phyloP scores from a whole-genome alignment of 2,797 vertebrate species.

The Parotocinclus haroldoi region DNA sequence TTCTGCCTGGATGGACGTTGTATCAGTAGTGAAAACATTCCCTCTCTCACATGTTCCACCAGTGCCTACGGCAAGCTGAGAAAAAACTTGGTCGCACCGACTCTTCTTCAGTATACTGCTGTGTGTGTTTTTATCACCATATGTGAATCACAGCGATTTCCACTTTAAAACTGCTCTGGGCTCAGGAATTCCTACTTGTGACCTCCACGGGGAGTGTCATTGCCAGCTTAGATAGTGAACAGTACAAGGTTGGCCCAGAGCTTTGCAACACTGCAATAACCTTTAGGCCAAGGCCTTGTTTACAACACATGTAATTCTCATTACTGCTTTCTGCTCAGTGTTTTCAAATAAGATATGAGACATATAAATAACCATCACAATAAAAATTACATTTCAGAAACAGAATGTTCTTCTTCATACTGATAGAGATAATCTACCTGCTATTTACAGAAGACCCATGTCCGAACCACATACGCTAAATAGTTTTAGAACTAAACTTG shows the following conservation, averaged over 20 bases:
- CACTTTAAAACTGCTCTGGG: constrained; percentile 33
- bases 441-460: too few species aligned
- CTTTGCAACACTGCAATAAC: background rate
- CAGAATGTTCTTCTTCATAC: too few species aligned
- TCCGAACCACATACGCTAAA: too few species aligned
- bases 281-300: too few species aligned
- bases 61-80: background rate
- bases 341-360: too few species aligned
- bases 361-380: too few species aligned
- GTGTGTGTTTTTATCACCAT: background rate
- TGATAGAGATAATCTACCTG: too few species aligned
- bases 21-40: constrained; percentile 22
- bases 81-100: too few species aligned
- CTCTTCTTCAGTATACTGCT: background rate
- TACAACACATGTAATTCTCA: too few species aligned
- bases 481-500: too few species aligned
- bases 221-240: constrained; percentile 49
- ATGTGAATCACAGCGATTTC: constrained; percentile 6
- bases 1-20: constrained; percentile 18
- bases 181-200: constrained; percentile 58
- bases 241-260: constrained; percentile 33
- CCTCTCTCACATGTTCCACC: constrained; percentile 5
- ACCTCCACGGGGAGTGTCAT: constrained; percentile 48
- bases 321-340: too few species aligned
- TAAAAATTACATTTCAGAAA: too few species aligned